Evolutionary conservation across 2,888 invertebrate genomes (phyloP).

Genomic region (Entomobrya multifasciata): DNA sequence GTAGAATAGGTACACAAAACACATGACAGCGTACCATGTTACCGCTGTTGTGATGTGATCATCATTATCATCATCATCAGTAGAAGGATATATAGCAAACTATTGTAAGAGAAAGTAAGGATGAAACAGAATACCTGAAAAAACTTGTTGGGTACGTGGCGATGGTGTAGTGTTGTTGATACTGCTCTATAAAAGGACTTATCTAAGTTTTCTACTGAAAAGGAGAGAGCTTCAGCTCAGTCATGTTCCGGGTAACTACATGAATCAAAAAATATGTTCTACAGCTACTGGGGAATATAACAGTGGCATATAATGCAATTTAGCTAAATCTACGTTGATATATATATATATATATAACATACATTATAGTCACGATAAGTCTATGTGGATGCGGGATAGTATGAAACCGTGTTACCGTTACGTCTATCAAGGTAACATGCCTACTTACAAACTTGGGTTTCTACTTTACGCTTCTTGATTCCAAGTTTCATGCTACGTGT

Average conservation of each 20-base stretch:
- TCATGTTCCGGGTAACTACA: background rate
- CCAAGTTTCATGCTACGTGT: no score
- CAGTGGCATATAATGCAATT: background rate
- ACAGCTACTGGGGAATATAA: no score
- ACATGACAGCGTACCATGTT: background rate
- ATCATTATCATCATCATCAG: background rate
- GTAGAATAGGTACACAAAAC: no score
- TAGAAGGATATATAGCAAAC: no score
- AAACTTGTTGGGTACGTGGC: slow-evolving; percentile 28
- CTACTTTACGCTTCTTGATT: slow-evolving; percentile 15
- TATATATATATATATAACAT: no score
- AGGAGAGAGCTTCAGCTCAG: background rate
- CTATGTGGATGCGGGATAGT: no score
- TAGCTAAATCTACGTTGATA: slow-evolving; percentile 13
- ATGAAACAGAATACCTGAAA: slow-evolving; percentile 27
- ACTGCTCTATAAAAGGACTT: background rate
- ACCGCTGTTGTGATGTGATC: background rate
- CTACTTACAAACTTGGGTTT: no score
- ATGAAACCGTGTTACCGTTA: background rate
- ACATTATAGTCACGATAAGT: no score
- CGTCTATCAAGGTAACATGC: no score
- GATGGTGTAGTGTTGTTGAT: background rate
- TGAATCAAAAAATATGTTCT: no score
- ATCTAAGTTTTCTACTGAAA: slow-evolving; percentile 15
- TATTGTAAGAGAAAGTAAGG: background rate